Evolutionary conservation across 2,888 invertebrate genomes (phyloP).

Genomic region (Ganaspis brasiliensis): DNA sequence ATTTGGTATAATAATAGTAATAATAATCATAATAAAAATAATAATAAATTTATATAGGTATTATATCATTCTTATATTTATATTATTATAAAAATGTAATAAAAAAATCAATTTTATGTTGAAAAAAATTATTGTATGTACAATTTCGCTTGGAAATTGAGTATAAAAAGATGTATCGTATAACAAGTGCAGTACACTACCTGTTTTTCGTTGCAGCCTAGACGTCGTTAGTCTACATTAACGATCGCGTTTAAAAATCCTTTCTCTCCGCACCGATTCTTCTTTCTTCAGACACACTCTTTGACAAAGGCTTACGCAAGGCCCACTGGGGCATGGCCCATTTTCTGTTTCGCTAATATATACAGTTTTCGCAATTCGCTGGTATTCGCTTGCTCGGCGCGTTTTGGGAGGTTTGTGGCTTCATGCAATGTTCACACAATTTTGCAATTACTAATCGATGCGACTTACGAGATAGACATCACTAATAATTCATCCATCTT

Average conservation of each 20-base stretch:
- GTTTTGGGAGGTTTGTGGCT: slow-evolving; percentile 48
- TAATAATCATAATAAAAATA: too few relatives aligned
- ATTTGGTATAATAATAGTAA: too few relatives aligned
- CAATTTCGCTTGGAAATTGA: too few relatives aligned
- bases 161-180: too few relatives aligned
- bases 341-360: slow-evolving; percentile 70
- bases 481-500: not conserved
- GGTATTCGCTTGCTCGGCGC: slow-evolving; percentile 54
- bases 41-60: too few relatives aligned
- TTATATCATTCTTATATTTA: too few relatives aligned
- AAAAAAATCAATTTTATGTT: too few relatives aligned
- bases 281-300: slow-evolving; percentile 41
- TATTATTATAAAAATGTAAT: too few relatives aligned
- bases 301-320: slow-evolving; percentile 54
- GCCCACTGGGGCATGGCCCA: slow-evolving; percentile 61
- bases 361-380: slow-evolving; percentile 74
- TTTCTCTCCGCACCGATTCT: slow-evolving; percentile 35
- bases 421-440: slow-evolving; percentile 28
- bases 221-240: not conserved
- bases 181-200: not conserved
- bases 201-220: not conserved
- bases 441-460: slow-evolving; percentile 40
- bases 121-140: too few relatives aligned
- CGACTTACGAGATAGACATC: slow-evolving; percentile 23
- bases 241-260: slow-evolving; percentile 34